A percentile compares a stretch with the other conserved stretches of the same genome.
Evolutionary conservation across 2,888 invertebrate species (phyloP).

Genomic region (Herminia tarsipennalis): DNA sequence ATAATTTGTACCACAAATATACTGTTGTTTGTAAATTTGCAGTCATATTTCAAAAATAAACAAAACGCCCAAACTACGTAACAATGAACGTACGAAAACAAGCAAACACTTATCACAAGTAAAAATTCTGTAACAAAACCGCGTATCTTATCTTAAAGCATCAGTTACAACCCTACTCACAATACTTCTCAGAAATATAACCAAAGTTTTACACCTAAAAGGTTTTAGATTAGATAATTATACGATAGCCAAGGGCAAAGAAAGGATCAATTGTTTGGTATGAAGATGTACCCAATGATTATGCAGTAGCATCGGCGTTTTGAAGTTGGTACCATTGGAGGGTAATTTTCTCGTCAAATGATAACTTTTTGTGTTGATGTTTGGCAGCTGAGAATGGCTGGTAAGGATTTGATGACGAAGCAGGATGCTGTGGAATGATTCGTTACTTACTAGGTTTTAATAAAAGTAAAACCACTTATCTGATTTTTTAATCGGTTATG

Average conservation of each 20-base stretch:
- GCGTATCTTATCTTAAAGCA: slow-evolving; percentile 10
- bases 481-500: no score
- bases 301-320: slow-evolving; percentile 68
- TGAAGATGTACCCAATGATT: slow-evolving; percentile 69
- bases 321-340: slow-evolving; percentile 45
- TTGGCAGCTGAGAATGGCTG: slow-evolving; percentile 37
- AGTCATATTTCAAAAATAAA: no score
- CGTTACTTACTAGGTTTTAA: background rate
- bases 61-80: background rate
- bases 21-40: no score
- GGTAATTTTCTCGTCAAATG: slow-evolving; percentile 69
- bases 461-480: background rate
- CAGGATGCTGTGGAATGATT: slow-evolving; percentile 18
- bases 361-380: slow-evolving; percentile 36
- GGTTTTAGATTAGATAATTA: slow-evolving; percentile 85
- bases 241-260: slow-evolving; percentile 67
- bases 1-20: background rate
- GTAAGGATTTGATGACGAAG: slow-evolving; percentile 36
- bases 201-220: slow-evolving; percentile 75
- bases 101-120: background rate
- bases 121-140: slow-evolving; percentile 3
- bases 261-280: slow-evolving; percentile 57
- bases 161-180: slow-evolving; percentile 43
- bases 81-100: background rate
- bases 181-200: slow-evolving; percentile 77